Conservation (phyloP, 1,140 invertebrate species). For the Xylocopa sonorina region DNA sequence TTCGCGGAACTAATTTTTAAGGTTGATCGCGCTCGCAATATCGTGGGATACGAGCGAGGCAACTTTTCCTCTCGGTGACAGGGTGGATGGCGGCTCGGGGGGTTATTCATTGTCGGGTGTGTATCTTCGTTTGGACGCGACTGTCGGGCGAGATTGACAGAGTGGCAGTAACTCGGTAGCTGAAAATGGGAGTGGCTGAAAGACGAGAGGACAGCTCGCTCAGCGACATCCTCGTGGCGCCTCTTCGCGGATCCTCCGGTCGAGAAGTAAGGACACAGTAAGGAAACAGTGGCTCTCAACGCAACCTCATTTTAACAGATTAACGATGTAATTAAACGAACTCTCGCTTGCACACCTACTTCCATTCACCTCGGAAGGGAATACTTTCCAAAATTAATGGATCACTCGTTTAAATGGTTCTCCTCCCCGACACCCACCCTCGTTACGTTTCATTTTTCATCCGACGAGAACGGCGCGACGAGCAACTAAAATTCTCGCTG, state of each 20-base stretch:
- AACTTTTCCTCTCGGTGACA: constrained; percentile 44
- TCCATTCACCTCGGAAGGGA: too few species aligned
- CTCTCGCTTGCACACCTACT: too few species aligned
- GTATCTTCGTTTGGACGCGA: constrained; percentile 53
- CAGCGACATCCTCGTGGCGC: constrained; percentile 69
- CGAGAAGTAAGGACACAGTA: constrained; percentile 41
- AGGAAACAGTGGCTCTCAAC: constrained; percentile 58
- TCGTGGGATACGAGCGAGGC: constrained; percentile 39
- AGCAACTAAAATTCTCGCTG: too few species aligned
- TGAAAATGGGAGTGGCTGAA: constrained; percentile 72
- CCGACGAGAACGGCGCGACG: too few species aligned
- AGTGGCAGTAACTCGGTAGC: constrained; percentile 70
- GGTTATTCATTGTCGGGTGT: constrained; percentile 51
- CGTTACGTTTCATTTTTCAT: too few species aligned
- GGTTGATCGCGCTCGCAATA: constrained; percentile 35
- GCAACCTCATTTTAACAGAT: too few species aligned
- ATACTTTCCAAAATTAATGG: too few species aligned
- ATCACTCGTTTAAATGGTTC: too few species aligned
- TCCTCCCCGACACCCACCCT: too few species aligned
- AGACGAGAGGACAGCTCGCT: constrained; percentile 71
- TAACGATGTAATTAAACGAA: too few species aligned
- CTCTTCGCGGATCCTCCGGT: constrained; percentile 51
- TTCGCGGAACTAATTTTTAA: constrained; percentile 44
- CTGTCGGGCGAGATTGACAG: constrained; percentile 61
- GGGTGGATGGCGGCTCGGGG: constrained; percentile 43